Evolutionary conservation across 2,888 invertebrate species (phyloP).

Genomic region (Caenorhabditis sp.): DNA sequence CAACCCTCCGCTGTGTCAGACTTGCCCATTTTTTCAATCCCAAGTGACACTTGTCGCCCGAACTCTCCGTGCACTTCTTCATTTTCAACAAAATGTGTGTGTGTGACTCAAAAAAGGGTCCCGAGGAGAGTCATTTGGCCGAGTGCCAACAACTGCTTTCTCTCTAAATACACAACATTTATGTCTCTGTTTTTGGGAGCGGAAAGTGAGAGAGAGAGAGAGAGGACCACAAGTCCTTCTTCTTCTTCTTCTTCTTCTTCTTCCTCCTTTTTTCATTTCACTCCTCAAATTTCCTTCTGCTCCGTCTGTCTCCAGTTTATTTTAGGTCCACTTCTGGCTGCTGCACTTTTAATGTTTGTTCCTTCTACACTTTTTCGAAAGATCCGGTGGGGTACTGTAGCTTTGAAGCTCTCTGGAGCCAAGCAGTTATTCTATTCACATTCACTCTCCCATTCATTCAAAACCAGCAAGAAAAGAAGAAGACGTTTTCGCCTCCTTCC

Average conservation of each 20-base stretch:
- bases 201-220: conserved; percentile 18
- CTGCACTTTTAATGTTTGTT: conserved; percentile 2
- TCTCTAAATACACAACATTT: conserved; percentile 32
- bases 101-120: conserved; percentile 42
- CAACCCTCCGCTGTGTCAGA: conserved; percentile 10
- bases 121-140: conserved; percentile 47
- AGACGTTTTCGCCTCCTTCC: conserved; percentile 18
- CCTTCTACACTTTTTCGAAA: too few relatives aligned
- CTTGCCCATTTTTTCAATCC: too few relatives aligned
- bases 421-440: too few relatives aligned
- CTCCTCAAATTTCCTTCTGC: conserved; percentile 37
- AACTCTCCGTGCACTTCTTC: conserved; percentile 41
- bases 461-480: conserved; percentile 28
- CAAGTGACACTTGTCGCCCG: conserved; percentile 49
- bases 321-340: conserved; percentile 20
- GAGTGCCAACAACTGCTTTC: conserved; percentile 49
- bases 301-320: conserved; percentile 43
- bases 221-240: conserved; percentile 13
- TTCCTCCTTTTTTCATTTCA: too few relatives aligned
- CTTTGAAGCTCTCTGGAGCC: too few relatives aligned
- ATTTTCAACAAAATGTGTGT: conserved; percentile 42
- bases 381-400: too few relatives aligned
- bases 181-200: conserved; percentile 32
- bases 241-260: conserved; percentile 19
- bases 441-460: too few relatives aligned